Base-by-base conservation (phyloP, 2,888 invertebrate genomes). In the Cybosia mesomella region DNA sequence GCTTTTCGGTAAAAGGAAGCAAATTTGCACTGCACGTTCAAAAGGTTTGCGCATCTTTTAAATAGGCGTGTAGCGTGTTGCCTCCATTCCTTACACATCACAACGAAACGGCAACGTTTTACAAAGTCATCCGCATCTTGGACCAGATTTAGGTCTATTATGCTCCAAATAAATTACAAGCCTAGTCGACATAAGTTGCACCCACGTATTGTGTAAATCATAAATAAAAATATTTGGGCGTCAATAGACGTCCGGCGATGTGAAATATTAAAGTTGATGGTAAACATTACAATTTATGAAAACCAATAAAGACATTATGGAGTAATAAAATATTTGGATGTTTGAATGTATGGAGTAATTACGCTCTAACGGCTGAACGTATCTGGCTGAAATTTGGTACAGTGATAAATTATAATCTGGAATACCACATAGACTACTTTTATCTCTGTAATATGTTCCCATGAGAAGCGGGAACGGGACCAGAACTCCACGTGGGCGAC, bases 101-200 rank as follows among this genome's bases (percentile, higher is more conserved):
- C 66, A 58, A 28, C 28, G 28, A 28, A 28, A 28, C 5, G 28
- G 3, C 28, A 28, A 67, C 55, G 73, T 55, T 69, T 69, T 73
- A 67, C 74, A 73, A 77, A 79, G 78, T 73, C 71, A 73, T 88
- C 85, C 81, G 80, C 81, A 77, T 68, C 75, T 75, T 75, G 72
- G 75, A 68, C 77, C 81, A 85, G 82, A 85, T 88, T 85, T 81
- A 80, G 75, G 81, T 76, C 83, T 82, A 84, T 87, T 88, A 88
- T 77, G 72, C 73, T 67, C 69, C 78, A 83, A 85, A 87, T 85
- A 87, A 90, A 90, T 89, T 87, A 81, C 76, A 80, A 11, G 18
- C 10, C 18, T 32, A 15, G 13, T 5, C n/a, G 28, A 28, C 7
- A 21, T 2, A 65, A n/a, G 34, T 18, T n/a, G n/a, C n/a, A n/a